Evolutionary conservation across 2,113 vertebrate species (phyloP).

Genomic region (Vombatus ursinus): DNA sequence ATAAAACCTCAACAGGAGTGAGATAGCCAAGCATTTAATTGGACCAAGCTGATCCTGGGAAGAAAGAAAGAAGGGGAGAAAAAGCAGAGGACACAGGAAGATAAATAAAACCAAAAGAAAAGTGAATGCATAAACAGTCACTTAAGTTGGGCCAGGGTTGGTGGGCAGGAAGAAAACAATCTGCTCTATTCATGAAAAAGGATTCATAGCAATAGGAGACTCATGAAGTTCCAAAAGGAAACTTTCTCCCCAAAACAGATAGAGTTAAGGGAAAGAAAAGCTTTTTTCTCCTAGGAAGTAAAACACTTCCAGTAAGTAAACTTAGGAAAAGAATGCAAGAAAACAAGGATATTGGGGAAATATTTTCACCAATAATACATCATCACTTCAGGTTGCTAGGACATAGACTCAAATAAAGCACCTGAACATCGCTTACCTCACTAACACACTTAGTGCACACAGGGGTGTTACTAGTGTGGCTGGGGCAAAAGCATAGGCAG

Average conservation of each 20-base stretch:
- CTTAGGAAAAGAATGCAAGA: not conserved
- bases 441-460: conserved; percentile 89
- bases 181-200: not conserved
- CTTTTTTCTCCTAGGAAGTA: not conserved
- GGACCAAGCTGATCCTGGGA: not conserved
- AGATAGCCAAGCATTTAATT: conserved; percentile 19
- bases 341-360: conserved; percentile 13
- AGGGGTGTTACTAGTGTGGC: conserved; percentile 91
- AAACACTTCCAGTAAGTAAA: conserved; percentile 13
- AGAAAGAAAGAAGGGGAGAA: not conserved
- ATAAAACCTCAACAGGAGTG: not conserved
- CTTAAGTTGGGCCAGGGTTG: conserved; percentile 5
- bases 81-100: not conserved
- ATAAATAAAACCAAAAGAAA: conserved; percentile 22
- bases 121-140: conserved; percentile 3
- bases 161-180: not conserved
- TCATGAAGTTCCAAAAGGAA: conserved; percentile 19
- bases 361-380: not conserved
- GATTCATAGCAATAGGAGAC: conserved; percentile 24
- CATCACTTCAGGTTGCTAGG: not conserved
- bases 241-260: conserved; percentile 5
- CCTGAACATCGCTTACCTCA: conserved; percentile 80
- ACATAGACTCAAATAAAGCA: conserved; percentile 11
- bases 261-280: conserved; percentile 16
- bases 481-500: conserved; percentile 90